Evolutionary conservation across 2,797 vertebrate species (phyloP).

Genomic region (Scarus forsteni): DNA sequence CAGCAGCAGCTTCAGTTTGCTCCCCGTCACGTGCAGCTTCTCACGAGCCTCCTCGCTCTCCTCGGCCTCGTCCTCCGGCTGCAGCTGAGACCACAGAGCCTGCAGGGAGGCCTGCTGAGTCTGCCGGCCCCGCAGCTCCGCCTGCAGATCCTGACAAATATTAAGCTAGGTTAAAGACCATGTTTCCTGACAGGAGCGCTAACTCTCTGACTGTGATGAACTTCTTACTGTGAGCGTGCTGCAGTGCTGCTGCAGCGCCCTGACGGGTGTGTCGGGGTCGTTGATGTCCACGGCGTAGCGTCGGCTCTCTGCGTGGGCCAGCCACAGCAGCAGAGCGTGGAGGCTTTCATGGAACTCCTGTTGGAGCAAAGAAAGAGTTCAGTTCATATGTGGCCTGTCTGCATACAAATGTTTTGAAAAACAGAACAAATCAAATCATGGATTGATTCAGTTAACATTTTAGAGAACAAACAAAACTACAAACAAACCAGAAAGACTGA

Average conservation of each 20-base stretch:
- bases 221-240: conserved; percentile 83
- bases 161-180: not conserved
- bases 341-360: conserved; percentile 92
- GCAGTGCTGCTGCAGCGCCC: conserved; percentile 73
- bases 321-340: conserved; percentile 91
- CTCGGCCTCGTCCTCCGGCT: conserved; percentile 77
- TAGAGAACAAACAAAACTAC: too few species aligned
- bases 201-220: fast-evolving
- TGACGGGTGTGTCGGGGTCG: conserved; percentile 67
- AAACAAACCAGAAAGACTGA: too few species aligned
- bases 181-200: not conserved
- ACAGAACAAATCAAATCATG: too few species aligned
- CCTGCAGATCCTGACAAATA: conserved; percentile 84
- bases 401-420: too few species aligned
- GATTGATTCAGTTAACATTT: too few species aligned
- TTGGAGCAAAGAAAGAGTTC: not conserved
- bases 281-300: conserved; percentile 79
- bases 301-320: conserved; percentile 87
- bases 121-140: conserved; percentile 84
- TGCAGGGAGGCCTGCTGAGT: conserved; percentile 86
- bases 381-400: too few species aligned
- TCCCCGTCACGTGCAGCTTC: conserved; percentile 89
- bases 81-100: conserved; percentile 87
- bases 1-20: conserved; percentile 86
- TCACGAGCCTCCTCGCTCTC: conserved; percentile 87